Base-by-base conservation (phyloP, 2,888 invertebrate species). In the Ochlodes sylvanus region DNA sequence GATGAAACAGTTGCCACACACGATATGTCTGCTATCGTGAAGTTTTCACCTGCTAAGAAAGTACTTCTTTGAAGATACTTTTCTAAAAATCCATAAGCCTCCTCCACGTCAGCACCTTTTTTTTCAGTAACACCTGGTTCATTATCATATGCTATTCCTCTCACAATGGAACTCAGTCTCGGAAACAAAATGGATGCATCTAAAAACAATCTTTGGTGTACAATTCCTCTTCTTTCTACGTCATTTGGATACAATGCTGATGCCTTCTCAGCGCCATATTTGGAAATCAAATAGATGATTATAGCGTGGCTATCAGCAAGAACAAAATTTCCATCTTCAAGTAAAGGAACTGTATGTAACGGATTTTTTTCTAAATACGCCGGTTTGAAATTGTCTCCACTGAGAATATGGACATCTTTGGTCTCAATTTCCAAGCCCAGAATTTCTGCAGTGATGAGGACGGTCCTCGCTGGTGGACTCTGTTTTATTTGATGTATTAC, bases 261-360 rank as follows among this genome's bases (percentile, higher is more conserved):
- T 57, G 76, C 72, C 38, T 79, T 77, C 0, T 81, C 81, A 0
- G 76, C 80, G 38, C 85, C 85, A 50, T 83, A 86, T 65, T 85
- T 86, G 0, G 83, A 80, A 0, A 81, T 78, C 12, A 86, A 67
- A 63, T 86, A 86, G 0, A 80, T 82, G 0, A 81, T 75, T 14
- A 86, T 86, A 0, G 85, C 81, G 44, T 84, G 84, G 54, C 85
- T 85, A 38, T 85, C 85, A 6, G 79, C 71, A 0, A 86, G 66
- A 0, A 74, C 27, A 34, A 82, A 84, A 27, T 82, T 80, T 14
- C 77, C 80, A 15, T 86, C 85, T 82, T 84, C 84, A 3, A 86
- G 66, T 7, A 85, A 38, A 0, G 85, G 86, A 0, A 85, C 62
- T 0, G 79, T 72, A 19, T 84, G 83, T 10, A 79, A 61, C 0